Conservation (phyloP, 2,888 invertebrate genomes). For the Oegoconia quadripuncta region DNA sequence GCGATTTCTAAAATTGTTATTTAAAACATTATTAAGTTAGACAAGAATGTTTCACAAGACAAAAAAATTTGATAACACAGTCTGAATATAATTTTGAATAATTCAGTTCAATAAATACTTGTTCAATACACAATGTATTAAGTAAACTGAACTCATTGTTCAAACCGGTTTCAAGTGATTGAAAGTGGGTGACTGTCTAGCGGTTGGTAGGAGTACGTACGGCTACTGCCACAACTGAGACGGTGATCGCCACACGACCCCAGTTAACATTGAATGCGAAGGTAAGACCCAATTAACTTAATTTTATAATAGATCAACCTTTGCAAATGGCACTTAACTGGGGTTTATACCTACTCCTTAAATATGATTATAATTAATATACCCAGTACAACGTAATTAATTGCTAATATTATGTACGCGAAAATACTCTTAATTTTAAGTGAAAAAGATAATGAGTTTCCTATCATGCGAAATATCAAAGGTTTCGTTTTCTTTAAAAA, state of each 20-base stretch:
- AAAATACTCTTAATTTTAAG: too few species aligned
- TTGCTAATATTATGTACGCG: too few species aligned
- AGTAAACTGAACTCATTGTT: constrained; percentile 53
- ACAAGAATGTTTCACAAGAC: too few species aligned
- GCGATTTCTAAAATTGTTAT: too few species aligned
- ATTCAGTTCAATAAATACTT: constrained; percentile 4
- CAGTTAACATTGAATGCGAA: constrained; percentile 63
- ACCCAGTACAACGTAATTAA: too few species aligned
- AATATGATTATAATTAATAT: too few species aligned
- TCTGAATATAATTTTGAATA: too few species aligned
- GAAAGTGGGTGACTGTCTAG: constrained; percentile 61
- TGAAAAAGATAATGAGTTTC: too few species aligned
- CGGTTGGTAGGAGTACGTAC: constrained; percentile 35
- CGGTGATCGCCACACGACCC: constrained; percentile 21
- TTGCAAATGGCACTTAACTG: constrained; percentile 10
- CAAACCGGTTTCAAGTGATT: constrained; percentile 55
- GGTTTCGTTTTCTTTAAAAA: too few species aligned
- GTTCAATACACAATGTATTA: constrained; percentile 22
- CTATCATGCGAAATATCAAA: too few species aligned
- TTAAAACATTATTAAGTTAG: too few species aligned
- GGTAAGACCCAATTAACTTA: constrained; percentile 60
- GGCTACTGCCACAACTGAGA: constrained; percentile 32
- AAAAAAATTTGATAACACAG: too few species aligned
- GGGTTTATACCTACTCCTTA: background rate
- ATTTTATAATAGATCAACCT: constrained; percentile 43